Conservation (phyloP, 2,888 invertebrate species). For the Drosophila tanythrix region DNA sequence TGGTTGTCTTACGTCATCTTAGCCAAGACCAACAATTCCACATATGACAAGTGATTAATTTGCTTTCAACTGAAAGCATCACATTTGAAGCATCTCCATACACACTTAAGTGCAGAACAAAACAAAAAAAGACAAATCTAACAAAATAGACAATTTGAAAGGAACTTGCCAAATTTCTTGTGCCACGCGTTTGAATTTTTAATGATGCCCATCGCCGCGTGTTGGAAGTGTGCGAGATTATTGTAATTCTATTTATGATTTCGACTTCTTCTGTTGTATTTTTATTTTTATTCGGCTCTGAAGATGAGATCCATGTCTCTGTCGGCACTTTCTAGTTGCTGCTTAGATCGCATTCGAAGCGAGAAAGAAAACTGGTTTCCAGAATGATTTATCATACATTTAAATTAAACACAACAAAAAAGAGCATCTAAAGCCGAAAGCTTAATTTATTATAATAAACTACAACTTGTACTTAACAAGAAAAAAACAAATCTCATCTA, state of each 20-base stretch:
- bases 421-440: conserved; percentile 63
- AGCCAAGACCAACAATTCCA: conserved; percentile 22
- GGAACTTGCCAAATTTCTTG: conserved; percentile 66
- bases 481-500: conserved; percentile 21
- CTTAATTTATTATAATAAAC: conserved; percentile 80
- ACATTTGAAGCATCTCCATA: conserved; percentile 36
- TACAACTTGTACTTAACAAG: conserved; percentile 76
- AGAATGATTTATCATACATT: conserved; percentile 79
- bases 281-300: conserved; percentile 18
- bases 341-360: conserved; percentile 57
- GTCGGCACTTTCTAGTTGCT: conserved; percentile 79
- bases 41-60: conserved; percentile 47
- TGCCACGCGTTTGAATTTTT: conserved; percentile 79
- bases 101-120: conserved; percentile 30
- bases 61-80: conserved; percentile 27
- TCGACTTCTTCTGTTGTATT: conserved; percentile 17
- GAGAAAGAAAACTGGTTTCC: conserved; percentile 71
- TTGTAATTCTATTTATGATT: conserved; percentile 50
- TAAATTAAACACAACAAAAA: conserved; percentile 67
- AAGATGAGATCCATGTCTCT: conserved; percentile 65
- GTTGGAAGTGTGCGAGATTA: conserved; percentile 72
- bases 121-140: background rate
- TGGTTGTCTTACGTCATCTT: conserved; percentile 61
- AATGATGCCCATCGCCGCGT: conserved; percentile 65
- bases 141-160: conserved; percentile 43